phyloP scores from a whole-genome alignment of 2,797 vertebrate species.

The Argyrosomus regius region DNA sequence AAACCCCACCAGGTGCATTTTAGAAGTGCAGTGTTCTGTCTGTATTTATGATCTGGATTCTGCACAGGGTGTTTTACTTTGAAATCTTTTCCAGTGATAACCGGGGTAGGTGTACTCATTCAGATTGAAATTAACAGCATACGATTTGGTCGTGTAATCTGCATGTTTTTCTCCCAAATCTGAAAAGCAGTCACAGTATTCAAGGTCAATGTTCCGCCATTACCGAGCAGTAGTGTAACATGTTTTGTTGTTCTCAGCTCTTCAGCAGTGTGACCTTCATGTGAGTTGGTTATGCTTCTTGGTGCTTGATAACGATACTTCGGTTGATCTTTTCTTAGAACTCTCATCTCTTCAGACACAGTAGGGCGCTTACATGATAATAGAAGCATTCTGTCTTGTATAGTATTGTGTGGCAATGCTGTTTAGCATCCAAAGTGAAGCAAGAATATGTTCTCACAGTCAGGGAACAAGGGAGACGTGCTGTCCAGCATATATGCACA shows the following conservation, averaged over 20 bases:
- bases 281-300: background rate
- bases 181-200: background rate
- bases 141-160: background rate
- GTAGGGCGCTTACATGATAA: too few species aligned
- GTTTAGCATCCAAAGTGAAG: background rate
- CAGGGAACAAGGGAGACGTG: background rate
- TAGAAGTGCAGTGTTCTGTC: too few species aligned
- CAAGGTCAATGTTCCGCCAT: background rate
- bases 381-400: background rate
- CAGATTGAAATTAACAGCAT: background rate
- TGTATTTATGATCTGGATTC: too few species aligned
- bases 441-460: background rate
- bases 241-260: background rate
- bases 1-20: too few species aligned
- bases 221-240: background rate
- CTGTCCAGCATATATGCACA: too few species aligned
- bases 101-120: background rate
- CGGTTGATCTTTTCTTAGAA: background rate
- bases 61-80: too few species aligned
- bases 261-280: background rate
- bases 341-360: too few species aligned
- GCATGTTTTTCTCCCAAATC: background rate
- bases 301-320: background rate
- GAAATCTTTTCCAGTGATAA: background rate
- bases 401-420: background rate